A percentile compares a stretch with the other conserved stretches of the same genome.
Evolutionary conservation across 2,888 invertebrate species (phyloP).

Genomic region (Alsophila aescularia): DNA sequence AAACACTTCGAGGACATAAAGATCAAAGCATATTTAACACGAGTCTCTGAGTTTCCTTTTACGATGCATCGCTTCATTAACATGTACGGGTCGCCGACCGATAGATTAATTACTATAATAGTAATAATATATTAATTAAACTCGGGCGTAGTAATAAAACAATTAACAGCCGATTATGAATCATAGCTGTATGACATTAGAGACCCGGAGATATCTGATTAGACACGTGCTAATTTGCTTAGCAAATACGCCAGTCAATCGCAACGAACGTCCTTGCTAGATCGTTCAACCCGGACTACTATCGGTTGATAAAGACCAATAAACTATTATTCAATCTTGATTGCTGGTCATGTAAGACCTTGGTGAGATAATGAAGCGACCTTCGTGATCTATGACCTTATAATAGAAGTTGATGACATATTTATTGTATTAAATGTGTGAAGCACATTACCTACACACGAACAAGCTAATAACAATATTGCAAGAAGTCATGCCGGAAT

Average conservation of each 20-base stretch:
- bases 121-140: constrained; percentile 51
- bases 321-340: constrained; percentile 65
- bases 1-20: constrained; percentile 7
- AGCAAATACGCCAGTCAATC: constrained; percentile 45
- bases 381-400: constrained; percentile 68
- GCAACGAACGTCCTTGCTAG: constrained; percentile 73
- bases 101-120: constrained; percentile 53
- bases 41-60: constrained; percentile 29
- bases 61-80: constrained; percentile 38
- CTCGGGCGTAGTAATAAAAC: constrained; percentile 16
- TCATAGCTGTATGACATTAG: constrained; percentile 35
- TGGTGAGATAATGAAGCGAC: constrained; percentile 62
- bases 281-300: constrained; percentile 75
- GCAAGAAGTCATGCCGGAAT: neutral
- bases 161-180: constrained; percentile 35
- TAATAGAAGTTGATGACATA: constrained; percentile 40
- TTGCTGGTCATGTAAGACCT: constrained; percentile 67
- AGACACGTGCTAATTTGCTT: constrained; percentile 50
- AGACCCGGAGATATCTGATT: constrained; percentile 33
- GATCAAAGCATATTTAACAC: constrained; percentile 34
- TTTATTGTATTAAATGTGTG: neutral
- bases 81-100: constrained; percentile 49
- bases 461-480: too few relatives aligned
- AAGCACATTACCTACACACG: neutral
- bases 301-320: constrained; percentile 59